Percentiles rank a stretch among this genome's conserved stretches.
These are phyloP conservation scores for Pachyramphus minor DNA, from an alignment of 2,113 vertebrate genomes.

Conservation along the genomic window DNA sequence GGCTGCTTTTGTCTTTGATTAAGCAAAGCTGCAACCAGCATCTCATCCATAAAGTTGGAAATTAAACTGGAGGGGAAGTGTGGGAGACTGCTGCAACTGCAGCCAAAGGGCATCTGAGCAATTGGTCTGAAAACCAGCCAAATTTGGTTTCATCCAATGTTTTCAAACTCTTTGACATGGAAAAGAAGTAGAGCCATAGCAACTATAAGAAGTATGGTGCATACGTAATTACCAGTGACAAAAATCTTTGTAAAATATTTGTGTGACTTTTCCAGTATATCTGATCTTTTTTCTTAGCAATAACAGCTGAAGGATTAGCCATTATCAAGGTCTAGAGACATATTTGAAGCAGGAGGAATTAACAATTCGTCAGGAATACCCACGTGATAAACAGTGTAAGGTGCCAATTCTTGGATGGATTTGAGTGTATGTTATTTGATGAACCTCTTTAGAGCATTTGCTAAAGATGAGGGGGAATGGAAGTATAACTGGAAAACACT, in stretches of 20 bases:
- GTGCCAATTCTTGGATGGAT: background rate
- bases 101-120: constrained; percentile 47
- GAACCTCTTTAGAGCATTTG: background rate
- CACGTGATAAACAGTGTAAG: background rate
- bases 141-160: background rate
- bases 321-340: background rate
- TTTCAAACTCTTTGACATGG: background rate
- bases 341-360: background rate
- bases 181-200: constrained; percentile 2
- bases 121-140: constrained; percentile 7
- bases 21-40: background rate
- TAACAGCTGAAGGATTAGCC: background rate
- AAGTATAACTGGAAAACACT: background rate
- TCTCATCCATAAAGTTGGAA: background rate
- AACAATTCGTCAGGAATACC: background rate
- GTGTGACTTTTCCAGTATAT: background rate
- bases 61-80: background rate
- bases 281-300: background rate
- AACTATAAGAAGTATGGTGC: background rate
- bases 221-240: background rate
- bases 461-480: background rate
- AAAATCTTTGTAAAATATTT: background rate
- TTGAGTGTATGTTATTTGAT: background rate
- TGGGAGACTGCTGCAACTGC: background rate
- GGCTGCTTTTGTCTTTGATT: background rate